These are phyloP conservation scores for Valencia hispanica DNA, from an alignment of 2,797 vertebrate species.

Conservation along the genomic window DNA sequence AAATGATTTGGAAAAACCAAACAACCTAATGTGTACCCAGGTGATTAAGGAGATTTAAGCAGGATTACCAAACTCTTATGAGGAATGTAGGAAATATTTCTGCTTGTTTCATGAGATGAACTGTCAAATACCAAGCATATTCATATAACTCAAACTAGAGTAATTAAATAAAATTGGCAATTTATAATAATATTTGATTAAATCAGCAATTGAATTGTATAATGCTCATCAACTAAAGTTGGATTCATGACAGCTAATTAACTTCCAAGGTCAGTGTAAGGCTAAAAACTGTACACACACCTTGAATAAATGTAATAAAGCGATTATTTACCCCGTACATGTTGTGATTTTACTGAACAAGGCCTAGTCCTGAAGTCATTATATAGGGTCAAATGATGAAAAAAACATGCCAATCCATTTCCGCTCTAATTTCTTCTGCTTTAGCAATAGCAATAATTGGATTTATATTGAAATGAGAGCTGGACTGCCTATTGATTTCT, in stretches of 20 bases:
- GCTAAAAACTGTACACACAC: not conserved
- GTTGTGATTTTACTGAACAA: conserved; percentile 25
- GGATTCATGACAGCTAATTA: conserved; percentile 2
- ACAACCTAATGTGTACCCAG: conserved; percentile 81
- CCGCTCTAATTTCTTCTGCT: conserved; percentile 64
- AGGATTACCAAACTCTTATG: conserved; percentile 76
- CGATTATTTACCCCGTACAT: conserved; percentile 11
- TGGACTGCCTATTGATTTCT: conserved; percentile 75
- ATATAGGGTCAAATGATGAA: conserved; percentile 49
- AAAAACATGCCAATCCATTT: conserved; percentile 58
- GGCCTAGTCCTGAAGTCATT: conserved; percentile 38
- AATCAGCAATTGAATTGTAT: conserved; percentile 9
- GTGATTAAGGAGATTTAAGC: conserved; percentile 84
- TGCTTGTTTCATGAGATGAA: conserved; percentile 17
- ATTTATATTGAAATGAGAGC: conserved; percentile 80
- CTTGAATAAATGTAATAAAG: not conserved
- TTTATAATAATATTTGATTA: conserved; percentile 17
- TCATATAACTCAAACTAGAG: conserved; percentile 18
- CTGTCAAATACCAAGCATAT: conserved; percentile 25
- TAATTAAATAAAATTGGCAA: conserved; percentile 35
- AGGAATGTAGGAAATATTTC: conserved; percentile 64
- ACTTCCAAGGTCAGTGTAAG: conserved; percentile 1
- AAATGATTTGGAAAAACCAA: conserved; percentile 86
- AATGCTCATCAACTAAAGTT: conserved; percentile 1
- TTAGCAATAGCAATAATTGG: conserved; percentile 76